Conservation (phyloP, 2,888 invertebrate genomes). For the Villa cingulata region DNA sequence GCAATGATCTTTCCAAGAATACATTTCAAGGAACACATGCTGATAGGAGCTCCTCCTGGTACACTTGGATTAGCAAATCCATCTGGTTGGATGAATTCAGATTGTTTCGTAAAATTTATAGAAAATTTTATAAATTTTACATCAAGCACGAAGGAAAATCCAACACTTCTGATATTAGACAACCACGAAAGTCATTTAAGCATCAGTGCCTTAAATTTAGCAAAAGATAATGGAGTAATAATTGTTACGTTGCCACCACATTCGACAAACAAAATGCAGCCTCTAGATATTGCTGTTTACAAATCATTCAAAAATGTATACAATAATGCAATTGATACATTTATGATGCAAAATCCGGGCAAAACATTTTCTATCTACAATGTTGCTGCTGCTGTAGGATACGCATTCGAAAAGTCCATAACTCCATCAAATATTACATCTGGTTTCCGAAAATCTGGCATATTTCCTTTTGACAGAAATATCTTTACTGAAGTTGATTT, state of each 20-base stretch:
- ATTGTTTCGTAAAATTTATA: constrained; percentile 24
- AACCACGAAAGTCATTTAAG: constrained; percentile 24
- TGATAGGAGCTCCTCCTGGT: constrained; percentile 24
- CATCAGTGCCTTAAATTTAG: constrained; percentile 1
- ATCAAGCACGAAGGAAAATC: constrained; percentile 19
- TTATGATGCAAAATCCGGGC: constrained; percentile 1
- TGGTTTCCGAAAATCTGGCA: constrained; percentile 4
- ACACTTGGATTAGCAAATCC: constrained; percentile 25
- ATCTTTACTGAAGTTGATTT: background rate
- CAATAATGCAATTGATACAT: background rate
- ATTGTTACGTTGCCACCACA: constrained; percentile 31
- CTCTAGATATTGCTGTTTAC: background rate
- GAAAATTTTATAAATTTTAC: constrained; percentile 24
- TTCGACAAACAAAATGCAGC: constrained; percentile 22
- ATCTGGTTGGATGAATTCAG: constrained; percentile 27
- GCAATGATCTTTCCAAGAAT: constrained; percentile 16
- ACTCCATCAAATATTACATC: constrained; percentile 6
- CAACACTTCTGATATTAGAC: constrained; percentile 22
- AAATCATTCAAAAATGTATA: background rate
- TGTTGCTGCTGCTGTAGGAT: background rate
- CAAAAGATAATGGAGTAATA: constrained; percentile 27
- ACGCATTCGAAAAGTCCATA: constrained; percentile 5
- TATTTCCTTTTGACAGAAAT: constrained; percentile 1
- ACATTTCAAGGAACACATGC: constrained; percentile 17
- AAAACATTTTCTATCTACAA: constrained; percentile 5